Base-by-base conservation (phyloP, 1,140 invertebrate genomes). In the Notospermus geniculatus region DNA sequence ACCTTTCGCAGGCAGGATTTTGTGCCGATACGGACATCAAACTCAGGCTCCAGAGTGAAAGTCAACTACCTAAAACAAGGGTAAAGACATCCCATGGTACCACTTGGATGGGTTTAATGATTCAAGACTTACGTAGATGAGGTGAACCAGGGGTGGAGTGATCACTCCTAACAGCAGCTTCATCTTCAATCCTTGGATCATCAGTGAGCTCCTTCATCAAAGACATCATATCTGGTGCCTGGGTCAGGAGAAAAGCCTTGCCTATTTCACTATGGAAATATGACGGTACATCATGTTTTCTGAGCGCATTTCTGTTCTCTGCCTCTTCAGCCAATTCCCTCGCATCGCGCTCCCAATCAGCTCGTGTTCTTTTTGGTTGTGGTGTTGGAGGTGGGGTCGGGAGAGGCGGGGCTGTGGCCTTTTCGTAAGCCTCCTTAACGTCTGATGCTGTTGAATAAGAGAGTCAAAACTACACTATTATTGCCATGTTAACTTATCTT, bases 191-290 rank as follows among this genome's bases (percentile, higher is more conserved):
- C 30, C 56, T 60, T 11, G 71, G 72, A 52, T 79, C 77, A 52
- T 73, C 71, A 15, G 68, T 57, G 36, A 79, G 56, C 30, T 77
- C 57, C 39, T 63, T 64, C 52, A 76, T 60, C 54, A 76, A 68
- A 30, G 71, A 68, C 54, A 71, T 73, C 54, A 73, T 62, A 59
- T 77, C 73, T 56, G 70, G 72, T 5, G 74, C 71, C 71, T 72
- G 60, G 25, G 62, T 43, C 22, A 63, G 50, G 0, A 80, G 55
- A 54, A 79, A 81, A 9, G 76, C 71, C 60, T 79, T 78, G 5
- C 80, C 79, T 52, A 80, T 68, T 64, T 79, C 77, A 65, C 75
- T 78, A 5, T 76, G 67, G 71, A 82, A 82, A 54, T 82, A 82
- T 41, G 63, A 61, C 22, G 77, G 77, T n/a, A 80, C 71, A 19